Conservation (phyloP, 2,888 invertebrate genomes). For the Dysmachus trigonus region DNA sequence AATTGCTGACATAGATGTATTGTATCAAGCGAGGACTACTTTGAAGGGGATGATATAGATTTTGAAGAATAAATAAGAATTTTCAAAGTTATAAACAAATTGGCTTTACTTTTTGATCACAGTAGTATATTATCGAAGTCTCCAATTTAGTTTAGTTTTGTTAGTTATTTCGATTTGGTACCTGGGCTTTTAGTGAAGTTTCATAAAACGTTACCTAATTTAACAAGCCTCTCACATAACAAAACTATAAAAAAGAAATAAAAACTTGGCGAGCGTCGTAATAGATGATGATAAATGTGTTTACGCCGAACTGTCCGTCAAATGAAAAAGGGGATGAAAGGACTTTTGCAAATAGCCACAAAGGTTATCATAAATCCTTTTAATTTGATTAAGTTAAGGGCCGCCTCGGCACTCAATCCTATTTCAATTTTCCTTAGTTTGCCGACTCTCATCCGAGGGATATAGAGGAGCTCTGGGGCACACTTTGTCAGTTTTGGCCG, state of each 20-base stretch:
- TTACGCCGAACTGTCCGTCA: background rate
- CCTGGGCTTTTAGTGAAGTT: background rate
- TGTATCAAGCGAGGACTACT: no score
- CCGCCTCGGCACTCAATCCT: background rate
- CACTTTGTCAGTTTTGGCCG: constrained; percentile 94
- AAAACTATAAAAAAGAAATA: background rate
- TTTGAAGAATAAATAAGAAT: no score
- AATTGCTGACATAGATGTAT: no score
- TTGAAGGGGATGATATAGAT: no score
- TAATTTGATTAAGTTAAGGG: background rate
- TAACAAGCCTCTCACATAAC: background rate
- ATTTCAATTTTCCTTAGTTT: constrained; percentile 71
- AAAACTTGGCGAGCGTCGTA: background rate
- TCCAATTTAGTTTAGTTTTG: no score
- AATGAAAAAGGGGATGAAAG: background rate
- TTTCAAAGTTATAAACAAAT: no score
- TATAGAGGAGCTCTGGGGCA: constrained; percentile 96
- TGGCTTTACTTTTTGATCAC: no score
- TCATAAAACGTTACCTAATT: background rate
- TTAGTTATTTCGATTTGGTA: background rate
- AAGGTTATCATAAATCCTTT: constrained; percentile 15
- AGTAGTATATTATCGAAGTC: no score
- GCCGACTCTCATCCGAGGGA: constrained; percentile 96
- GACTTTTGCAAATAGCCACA: background rate
- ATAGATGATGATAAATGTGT: background rate